phyloP scores from a whole-genome alignment of 2,888 invertebrate species.

The Sclerodermus sp. region DNA sequence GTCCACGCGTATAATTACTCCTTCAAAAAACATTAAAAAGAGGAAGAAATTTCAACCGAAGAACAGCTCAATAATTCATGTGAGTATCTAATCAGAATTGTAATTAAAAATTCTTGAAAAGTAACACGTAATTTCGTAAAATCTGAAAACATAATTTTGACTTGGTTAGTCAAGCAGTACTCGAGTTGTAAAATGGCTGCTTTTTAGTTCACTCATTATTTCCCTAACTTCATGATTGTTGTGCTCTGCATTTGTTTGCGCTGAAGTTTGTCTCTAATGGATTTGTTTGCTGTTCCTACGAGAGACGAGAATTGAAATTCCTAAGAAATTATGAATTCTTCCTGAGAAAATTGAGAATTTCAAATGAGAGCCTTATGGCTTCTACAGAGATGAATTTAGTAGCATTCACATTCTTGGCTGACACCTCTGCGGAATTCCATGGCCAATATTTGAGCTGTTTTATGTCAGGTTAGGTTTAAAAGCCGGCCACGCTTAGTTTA shows the following conservation, averaged over 20 bases:
- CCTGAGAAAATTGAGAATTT: too few relatives aligned
- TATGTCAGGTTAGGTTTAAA: constrained; percentile 2
- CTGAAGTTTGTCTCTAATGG: constrained; percentile 54
- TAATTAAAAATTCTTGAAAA: too few relatives aligned
- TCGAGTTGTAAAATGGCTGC: constrained; percentile 31
- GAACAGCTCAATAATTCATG: too few relatives aligned
- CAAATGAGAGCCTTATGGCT: too few relatives aligned
- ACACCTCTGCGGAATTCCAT: constrained; percentile 3
- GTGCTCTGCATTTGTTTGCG: constrained; percentile 55
- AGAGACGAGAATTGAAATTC: constrained; percentile 11
- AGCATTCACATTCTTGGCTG: too few relatives aligned
- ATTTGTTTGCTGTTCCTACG: constrained; percentile 25
- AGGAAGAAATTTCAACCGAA: neutral
- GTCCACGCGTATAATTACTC: too few relatives aligned
- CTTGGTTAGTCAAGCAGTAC: constrained; percentile 10
- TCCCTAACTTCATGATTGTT: constrained; percentile 56
- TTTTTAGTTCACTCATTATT: constrained; percentile 38
- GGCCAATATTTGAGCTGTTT: neutral
- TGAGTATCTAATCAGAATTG: too few relatives aligned
- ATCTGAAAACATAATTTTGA: constrained; percentile 11
- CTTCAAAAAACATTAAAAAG: neutral
- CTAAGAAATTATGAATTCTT: constrained; percentile 2
- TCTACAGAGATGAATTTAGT: too few relatives aligned
- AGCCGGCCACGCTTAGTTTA: neutral
- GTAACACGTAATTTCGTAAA: neutral